Evolutionary conservation across 2,797 vertebrate genomes (phyloP).

Genomic region (Apogon hyalosoma): DNA sequence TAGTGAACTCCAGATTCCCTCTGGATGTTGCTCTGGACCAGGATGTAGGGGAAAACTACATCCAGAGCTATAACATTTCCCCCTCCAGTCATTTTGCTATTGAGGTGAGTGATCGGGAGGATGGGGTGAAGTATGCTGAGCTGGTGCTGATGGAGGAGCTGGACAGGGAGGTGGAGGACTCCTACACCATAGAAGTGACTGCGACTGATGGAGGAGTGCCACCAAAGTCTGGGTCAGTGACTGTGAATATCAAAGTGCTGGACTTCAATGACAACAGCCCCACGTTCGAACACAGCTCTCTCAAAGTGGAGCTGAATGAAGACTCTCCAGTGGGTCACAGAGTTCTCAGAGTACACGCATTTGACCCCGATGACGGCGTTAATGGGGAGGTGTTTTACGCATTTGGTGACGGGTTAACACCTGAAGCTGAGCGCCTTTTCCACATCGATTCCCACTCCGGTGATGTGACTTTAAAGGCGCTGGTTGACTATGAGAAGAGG

Average conservation of each 20-base stretch:
- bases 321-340: constrained; percentile 81
- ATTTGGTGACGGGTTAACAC: constrained; percentile 64
- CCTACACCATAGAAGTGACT: constrained; percentile 78
- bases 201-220: constrained; percentile 83
- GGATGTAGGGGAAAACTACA: constrained; percentile 85
- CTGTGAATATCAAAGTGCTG: constrained; percentile 78
- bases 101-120: constrained; percentile 75
- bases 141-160: constrained; percentile 79
- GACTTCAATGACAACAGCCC: constrained; percentile 89
- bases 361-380: constrained; percentile 82
- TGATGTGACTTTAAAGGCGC: constrained; percentile 76
- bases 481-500: constrained; percentile 80
- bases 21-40: constrained; percentile 82
- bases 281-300: constrained; percentile 78
- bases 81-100: constrained; percentile 73
- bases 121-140: constrained; percentile 79
- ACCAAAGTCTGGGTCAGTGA: constrained; percentile 75
- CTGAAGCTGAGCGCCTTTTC: constrained; percentile 78
- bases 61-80: constrained; percentile 82
- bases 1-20: constrained; percentile 78
- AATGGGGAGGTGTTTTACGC: constrained; percentile 86
- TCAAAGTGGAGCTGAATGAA: constrained; percentile 83
- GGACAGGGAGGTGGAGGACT: constrained; percentile 82
- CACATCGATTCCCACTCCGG: constrained; percentile 80
- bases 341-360: constrained; percentile 81